Evolutionary conservation across 1,140 invertebrate genomes (phyloP).

Genomic region (Drosophila chauvacae): DNA sequence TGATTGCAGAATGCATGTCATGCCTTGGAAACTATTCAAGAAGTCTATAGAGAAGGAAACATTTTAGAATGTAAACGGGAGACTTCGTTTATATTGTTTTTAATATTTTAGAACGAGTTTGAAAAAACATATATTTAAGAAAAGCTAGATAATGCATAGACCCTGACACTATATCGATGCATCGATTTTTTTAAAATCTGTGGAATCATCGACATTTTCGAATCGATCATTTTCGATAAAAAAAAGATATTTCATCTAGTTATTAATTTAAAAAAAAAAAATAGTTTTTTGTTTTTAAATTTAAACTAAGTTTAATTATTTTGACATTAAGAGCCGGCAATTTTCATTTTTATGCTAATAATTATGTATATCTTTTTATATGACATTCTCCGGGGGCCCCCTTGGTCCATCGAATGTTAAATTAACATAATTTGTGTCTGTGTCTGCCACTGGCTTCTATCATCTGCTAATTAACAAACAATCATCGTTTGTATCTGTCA

Average conservation of each 20-base stretch:
- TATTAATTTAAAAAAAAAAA: no score
- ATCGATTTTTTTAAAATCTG: no score
- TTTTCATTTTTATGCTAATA: neutral
- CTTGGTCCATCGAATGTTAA: neutral
- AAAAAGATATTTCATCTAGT: no score
- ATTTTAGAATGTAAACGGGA: neutral
- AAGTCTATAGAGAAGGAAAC: neutral
- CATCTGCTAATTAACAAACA: conserved; percentile 39
- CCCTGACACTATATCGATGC: no score
- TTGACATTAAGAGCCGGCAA: neutral
- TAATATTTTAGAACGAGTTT: no score
- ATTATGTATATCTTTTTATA: neutral
- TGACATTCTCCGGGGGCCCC: neutral
- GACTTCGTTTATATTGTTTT: no score
- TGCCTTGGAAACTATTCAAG: neutral
- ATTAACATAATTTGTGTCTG: conserved; percentile 8
- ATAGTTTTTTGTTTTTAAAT: neutral
- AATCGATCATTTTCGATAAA: no score
- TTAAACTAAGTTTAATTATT: neutral
- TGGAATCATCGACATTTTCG: no score
- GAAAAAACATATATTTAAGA: no score
- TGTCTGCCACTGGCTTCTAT: conserved; percentile 3
- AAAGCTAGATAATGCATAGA: no score
- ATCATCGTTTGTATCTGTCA: conserved; percentile 32
- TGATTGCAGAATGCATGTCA: neutral